Percentiles rank a stretch among this genome's conserved stretches.
Evolutionary conservation across 2,797 vertebrate genomes (phyloP).

Genomic region (Poeciliopsis infans): DNA sequence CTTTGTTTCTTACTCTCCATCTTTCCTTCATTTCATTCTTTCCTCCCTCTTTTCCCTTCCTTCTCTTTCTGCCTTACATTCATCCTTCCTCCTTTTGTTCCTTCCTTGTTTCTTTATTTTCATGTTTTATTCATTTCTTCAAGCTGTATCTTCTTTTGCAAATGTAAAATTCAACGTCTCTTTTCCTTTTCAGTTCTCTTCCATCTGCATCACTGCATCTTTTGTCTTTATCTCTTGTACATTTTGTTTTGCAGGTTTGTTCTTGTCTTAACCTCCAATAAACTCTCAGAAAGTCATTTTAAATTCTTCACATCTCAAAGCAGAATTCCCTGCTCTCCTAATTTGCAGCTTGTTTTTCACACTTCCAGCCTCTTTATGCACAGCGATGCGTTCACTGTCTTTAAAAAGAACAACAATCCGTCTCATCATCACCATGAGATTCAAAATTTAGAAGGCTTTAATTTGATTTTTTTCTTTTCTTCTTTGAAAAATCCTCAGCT

Average conservation of each 20-base stretch:
- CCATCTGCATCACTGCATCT: not conserved
- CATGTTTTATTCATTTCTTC: not conserved
- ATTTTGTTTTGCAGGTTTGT: not conserved
- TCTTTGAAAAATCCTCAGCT: not conserved
- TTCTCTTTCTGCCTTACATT: not conserved
- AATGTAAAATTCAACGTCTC: not conserved
- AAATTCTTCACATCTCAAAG: not conserved
- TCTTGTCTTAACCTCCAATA: not conserved
- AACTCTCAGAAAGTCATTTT: not conserved
- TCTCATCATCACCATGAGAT: not conserved
- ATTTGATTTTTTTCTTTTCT: not conserved
- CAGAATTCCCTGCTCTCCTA: not conserved
- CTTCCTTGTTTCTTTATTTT: not conserved
- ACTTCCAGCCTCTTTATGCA: not conserved
- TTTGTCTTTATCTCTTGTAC: not conserved
- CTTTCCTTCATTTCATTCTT: not conserved
- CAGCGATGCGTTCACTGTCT: not conserved
- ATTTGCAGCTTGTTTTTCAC: constrained; percentile 1
- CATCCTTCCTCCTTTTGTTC: not conserved
- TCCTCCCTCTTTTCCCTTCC: not conserved
- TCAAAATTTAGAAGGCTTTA: not conserved
- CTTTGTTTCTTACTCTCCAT: not conserved
- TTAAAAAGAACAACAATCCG: not conserved
- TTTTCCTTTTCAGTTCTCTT: not conserved
- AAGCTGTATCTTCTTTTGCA: not conserved